Evolutionary conservation across 2,888 invertebrate genomes (phyloP).

Genomic region (Tinea trinotella): DNA sequence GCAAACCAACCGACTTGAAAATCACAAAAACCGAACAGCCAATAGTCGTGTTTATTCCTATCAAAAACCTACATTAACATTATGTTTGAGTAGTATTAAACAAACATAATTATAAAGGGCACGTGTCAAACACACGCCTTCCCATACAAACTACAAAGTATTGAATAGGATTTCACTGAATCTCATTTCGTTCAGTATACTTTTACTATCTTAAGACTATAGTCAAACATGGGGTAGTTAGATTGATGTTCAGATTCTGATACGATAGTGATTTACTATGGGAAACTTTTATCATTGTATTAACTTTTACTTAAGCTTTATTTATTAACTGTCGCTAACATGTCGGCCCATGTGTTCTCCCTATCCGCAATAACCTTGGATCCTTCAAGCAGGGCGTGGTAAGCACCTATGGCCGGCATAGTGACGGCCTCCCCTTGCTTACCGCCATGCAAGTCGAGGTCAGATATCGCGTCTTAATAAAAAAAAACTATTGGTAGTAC

Average conservation of each 20-base stretch:
- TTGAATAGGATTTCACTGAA: conserved; percentile 59
- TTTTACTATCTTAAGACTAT: conserved; percentile 61
- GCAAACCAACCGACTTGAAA: too few relatives aligned
- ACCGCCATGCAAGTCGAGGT: too few relatives aligned
- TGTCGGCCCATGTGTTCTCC: too few relatives aligned
- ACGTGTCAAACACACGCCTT: conserved; percentile 55
- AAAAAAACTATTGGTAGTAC: too few relatives aligned
- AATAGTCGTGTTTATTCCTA: conserved; percentile 54
- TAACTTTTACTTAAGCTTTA: background rate
- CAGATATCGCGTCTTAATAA: too few relatives aligned
- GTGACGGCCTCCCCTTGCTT: too few relatives aligned
- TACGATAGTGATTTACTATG: conserved; percentile 65
- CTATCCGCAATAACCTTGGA: too few relatives aligned
- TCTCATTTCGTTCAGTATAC: conserved; percentile 53
- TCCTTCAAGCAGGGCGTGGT: too few relatives aligned
- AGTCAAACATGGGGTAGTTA: conserved; percentile 56
- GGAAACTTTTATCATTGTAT: conserved; percentile 31
- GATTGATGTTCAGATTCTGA: conserved; percentile 66
- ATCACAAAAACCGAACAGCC: conserved; percentile 28
- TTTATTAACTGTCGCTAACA: too few relatives aligned
- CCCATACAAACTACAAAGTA: conserved; percentile 40
- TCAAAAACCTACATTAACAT: conserved; percentile 67
- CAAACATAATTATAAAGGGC: conserved; percentile 63
- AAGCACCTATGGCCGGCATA: too few relatives aligned
- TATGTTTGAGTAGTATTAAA: conserved; percentile 69